Evolutionary conservation across 2,888 invertebrate species (phyloP), one percentile per base, ranked within the genome.

Genomic region (Drosophila trichaetosa): DNA sequence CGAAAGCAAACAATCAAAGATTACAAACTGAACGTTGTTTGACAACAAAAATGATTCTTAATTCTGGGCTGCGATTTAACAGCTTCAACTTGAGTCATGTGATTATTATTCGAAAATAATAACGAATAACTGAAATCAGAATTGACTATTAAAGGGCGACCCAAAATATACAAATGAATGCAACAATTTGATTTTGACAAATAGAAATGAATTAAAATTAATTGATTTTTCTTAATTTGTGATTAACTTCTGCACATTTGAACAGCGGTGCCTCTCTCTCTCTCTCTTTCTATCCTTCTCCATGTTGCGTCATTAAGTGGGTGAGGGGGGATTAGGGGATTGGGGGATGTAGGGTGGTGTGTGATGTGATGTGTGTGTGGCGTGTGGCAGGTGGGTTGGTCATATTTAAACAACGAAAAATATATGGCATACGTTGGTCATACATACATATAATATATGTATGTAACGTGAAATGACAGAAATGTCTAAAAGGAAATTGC

Each of bases 261-360:
- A 77, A 80, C 68, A 75, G 77, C 69, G 62, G 40, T 51, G 73
- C 64, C 18, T 48, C 54, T 54, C 40, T 57, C 48, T 63, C 52
- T 69, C 34, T 46, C 31, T 52, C 42, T 64, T 91, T 92, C 93
- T 92, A 92, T 92, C 92, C 92, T 93, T 92, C 92, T 93, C 91
- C 91, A 75, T 77, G 74, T 85, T 82, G 89, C 82, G 80, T 89
- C 80, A 65, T 63, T 68, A 34, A 57, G 56, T 40, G 21, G 58
- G 27, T 34, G 16, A n/a, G 36, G 59, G 46, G 18, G 16, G 10
- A 10, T 31, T 10, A 31, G 31, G 33, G 33, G 33, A 31, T 34
- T 21, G 5, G 6, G 21, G 11, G 27, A 61, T 65, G 63, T 69
- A 64, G 60, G 67, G 38, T 69, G 61, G 60, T 58, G 63, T 66